A percentile compares a stretch with the other conserved stretches of the same genome.
These are phyloP conservation scores for Rhinichthys osculus DNA, from an alignment of 2,797 vertebrate species.

Conservation along the genomic window DNA sequence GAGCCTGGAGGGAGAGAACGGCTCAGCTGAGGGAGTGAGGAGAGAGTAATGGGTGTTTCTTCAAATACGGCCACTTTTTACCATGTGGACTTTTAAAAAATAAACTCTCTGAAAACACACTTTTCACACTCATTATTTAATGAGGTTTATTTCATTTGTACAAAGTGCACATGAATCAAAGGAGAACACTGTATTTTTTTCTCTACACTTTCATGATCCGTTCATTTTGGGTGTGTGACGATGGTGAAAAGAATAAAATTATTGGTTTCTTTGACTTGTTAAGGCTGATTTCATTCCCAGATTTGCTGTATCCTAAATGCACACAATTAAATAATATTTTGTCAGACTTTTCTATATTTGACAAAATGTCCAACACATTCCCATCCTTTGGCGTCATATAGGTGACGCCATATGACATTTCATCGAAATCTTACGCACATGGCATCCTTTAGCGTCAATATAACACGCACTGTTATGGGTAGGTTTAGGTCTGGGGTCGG, in stretches of 20 bases:
- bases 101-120: constrained; percentile 4
- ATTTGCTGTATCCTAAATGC: neutral
- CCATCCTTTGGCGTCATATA: too few species aligned
- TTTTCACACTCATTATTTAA: constrained; percentile 17
- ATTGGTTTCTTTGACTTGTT: neutral
- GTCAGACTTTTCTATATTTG: too few species aligned
- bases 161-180: neutral
- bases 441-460: too few species aligned
- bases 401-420: too few species aligned
- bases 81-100: neutral
- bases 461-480: too few species aligned
- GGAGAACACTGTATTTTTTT: neutral
- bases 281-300: too few species aligned
- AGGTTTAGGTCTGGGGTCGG: too few species aligned
- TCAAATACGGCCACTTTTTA: neutral
- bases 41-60: neutral
- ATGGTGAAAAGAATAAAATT: neutral
- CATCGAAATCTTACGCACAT: too few species aligned
- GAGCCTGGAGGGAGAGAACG: neutral
- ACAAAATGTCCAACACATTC: too few species aligned
- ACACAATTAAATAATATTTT: neutral
- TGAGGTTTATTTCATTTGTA: neutral
- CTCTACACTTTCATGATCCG: neutral
- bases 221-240: neutral
- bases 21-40: neutral